These are phyloP conservation scores for Cheracebus regulus DNA, from an alignment of 2,797 vertebrate species.

Conservation along the genomic window DNA sequence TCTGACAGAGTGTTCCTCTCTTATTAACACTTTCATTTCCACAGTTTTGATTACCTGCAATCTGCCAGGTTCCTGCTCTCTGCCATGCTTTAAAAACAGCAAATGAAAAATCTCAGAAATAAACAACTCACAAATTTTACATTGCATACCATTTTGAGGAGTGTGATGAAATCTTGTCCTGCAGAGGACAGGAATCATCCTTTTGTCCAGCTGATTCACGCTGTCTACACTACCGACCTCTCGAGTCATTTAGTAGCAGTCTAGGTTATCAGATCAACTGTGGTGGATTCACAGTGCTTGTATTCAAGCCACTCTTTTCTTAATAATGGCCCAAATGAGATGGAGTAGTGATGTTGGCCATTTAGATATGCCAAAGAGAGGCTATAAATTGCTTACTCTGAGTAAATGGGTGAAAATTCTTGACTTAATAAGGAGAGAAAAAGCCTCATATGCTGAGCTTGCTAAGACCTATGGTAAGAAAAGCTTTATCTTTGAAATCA, in stretches of 20 bases:
- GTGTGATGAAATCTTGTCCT: neutral
- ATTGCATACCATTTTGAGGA: neutral
- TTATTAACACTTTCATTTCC: neutral
- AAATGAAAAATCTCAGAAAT: neutral
- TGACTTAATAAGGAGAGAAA: neutral
- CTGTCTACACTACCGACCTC: neutral
- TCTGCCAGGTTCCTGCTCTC: no score
- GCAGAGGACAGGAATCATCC: no score
- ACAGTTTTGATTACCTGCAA: neutral
- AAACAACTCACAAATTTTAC: neutral
- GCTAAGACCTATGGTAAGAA: neutral
- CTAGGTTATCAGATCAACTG: neutral
- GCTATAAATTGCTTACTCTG: neutral
- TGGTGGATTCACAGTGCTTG: neutral
- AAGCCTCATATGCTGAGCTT: neutral
- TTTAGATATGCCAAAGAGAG: neutral
- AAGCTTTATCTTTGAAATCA: neutral
- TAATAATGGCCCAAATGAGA: neutral
- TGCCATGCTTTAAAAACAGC: neutral
- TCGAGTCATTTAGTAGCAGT: fast-evolving
- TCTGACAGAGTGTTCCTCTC: neutral
- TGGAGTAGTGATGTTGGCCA: neutral
- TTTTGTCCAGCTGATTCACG: fast-evolving
- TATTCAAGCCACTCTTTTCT: neutral
- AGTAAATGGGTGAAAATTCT: neutral